Base-by-base conservation (phyloP, 2,113 vertebrate species). In the Otis tarda region DNA sequence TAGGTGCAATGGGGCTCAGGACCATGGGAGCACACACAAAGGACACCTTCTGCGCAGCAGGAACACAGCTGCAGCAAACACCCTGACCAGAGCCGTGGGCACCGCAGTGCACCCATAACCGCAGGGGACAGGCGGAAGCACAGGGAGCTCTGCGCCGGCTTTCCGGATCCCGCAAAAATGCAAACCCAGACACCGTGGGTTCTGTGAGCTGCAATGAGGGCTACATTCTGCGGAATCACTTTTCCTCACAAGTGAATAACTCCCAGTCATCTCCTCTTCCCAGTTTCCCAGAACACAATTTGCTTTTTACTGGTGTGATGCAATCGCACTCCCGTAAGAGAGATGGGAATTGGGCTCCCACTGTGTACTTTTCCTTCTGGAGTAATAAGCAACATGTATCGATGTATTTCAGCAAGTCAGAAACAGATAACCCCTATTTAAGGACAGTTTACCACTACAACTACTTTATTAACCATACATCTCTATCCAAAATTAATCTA, bases 401-500 rank as follows among this genome's bases (percentile, higher is more conserved):
- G 83, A 94, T 69, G 84, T 76, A 83, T 50, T 65, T 64, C 25
- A 94, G 82, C 69, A 97, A 93, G 60, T 57, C 82, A 90, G 75
- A 94, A 75, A 94, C 53, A 93, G 84, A 82, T 81, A 94, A 89
- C 56, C 68, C 79, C 78, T 88, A 86, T 91, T 94, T 86, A 63
- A 90, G 76, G 71, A 82, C 41, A 82, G 60, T 85, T 94, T 84
- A 93, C 79, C 89, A 11, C 10, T 87, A 55, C 71, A 73, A 64
- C 56, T 79, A 76, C 76, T 97, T 96, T 92, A 97, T 93, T 93
- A 93, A 95, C 73, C 61, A 91, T 53, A 28, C 45, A 87, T 83
- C 79, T 97, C 63, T 89, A 63, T 2, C 91, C 64, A 84, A 20
- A 97, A 97, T 94, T 94, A 92, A 97, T 85, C 83, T 92, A 94